Conservation (phyloP, 2,113 vertebrate species). For the Drymodes brunneopygia region DNA sequence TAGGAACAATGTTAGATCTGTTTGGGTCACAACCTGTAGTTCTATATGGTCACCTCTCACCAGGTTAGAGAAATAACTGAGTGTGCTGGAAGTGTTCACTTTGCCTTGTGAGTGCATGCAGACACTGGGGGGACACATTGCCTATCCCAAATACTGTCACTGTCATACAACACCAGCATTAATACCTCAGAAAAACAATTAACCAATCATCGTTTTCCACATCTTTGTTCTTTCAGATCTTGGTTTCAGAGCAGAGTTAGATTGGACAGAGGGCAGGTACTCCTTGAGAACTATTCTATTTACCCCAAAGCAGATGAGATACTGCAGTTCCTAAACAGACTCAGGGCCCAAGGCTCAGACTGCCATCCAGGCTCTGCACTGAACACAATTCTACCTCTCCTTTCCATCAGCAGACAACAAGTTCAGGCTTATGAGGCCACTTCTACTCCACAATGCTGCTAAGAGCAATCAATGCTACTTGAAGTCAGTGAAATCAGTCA, state of each 20-base stretch:
- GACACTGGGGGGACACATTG: neutral
- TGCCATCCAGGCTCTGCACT: neutral
- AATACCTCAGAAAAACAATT: neutral
- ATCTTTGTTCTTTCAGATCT: neutral
- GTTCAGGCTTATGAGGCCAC: neutral
- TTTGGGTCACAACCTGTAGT: neutral
- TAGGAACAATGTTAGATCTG: neutral
- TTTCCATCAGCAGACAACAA: neutral
- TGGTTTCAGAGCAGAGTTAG: neutral
- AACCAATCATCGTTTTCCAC: rapidly evolving
- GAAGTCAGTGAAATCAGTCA: neutral
- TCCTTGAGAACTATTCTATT: neutral
- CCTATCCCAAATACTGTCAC: neutral
- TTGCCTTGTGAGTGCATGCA: neutral
- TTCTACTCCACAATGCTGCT: neutral
- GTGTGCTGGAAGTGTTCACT: neutral
- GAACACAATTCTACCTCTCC: neutral
- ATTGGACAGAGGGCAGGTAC: neutral
- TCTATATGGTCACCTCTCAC: neutral
- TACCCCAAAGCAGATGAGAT: neutral
- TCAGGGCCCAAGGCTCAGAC: neutral
- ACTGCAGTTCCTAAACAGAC: neutral
- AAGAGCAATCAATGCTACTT: neutral
- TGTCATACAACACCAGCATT: neutral
- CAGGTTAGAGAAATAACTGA: neutral